phyloP scores from a whole-genome alignment of 2,797 vertebrate species.

The Mus spretus region DNA sequence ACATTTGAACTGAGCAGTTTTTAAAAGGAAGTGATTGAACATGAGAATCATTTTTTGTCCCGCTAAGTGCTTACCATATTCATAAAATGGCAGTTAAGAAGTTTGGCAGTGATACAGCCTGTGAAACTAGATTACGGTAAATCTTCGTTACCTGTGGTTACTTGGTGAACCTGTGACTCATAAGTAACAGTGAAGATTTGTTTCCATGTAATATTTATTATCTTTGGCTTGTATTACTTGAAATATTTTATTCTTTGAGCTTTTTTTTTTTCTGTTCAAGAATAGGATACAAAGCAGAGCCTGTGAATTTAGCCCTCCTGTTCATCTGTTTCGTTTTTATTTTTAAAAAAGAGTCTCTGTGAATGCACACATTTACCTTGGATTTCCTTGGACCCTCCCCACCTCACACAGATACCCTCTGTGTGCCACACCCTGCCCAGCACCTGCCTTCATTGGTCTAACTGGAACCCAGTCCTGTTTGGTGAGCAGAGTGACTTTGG shows the following conservation, averaged over 20 bases:
- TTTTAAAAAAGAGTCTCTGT: too few relatives aligned
- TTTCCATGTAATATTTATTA: constrained; percentile 43
- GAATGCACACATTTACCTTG: neutral
- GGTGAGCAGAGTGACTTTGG: neutral
- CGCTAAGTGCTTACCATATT: neutral
- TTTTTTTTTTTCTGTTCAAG: constrained; percentile 60
- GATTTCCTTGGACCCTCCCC: neutral
- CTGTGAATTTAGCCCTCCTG: neutral
- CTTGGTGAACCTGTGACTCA: neutral
- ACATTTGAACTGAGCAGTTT: neutral
- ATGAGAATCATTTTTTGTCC: constrained; percentile 11
- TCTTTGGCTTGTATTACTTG: constrained; percentile 33
- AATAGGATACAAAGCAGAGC: neutral
- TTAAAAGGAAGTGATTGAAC: constrained; percentile 24
- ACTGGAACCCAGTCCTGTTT: neutral
- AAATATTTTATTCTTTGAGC: neutral
- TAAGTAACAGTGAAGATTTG: neutral
- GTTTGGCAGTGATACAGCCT: neutral
- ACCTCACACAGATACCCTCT: neutral
- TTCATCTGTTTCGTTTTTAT: neutral
- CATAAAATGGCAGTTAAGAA: constrained; percentile 19
- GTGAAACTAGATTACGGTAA: neutral
- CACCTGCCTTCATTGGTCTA: neutral
- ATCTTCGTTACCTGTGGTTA: neutral
- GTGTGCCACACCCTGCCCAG: neutral